Conservation (phyloP, 2,888 invertebrate species). For the Hypomecis atomaria region DNA sequence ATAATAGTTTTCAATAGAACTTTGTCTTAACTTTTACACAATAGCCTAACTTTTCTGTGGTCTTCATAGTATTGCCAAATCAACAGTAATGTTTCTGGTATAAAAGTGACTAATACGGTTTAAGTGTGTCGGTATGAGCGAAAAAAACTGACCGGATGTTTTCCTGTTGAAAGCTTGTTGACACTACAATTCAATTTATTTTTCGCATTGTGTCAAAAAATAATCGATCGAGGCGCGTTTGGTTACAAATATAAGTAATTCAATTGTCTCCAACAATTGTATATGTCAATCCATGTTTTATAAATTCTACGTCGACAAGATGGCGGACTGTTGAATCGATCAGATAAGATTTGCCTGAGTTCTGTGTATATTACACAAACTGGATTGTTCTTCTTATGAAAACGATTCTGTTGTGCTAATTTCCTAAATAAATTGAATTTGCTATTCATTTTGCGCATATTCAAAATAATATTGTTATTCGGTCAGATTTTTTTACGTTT, state of each 20-base stretch:
- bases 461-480: too few species aligned
- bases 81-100: too few species aligned
- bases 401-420: too few species aligned
- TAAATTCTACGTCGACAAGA: conserved; percentile 13
- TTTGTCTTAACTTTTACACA: too few species aligned
- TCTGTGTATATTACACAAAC: neutral
- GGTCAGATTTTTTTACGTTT: too few species aligned
- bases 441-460: too few species aligned
- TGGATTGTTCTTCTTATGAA: neutral
- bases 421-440: too few species aligned
- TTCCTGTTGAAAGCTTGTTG: neutral
- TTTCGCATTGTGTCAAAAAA: neutral
- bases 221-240: conserved; percentile 8
- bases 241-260: neutral
- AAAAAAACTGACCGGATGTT: neutral
- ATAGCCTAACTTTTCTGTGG: too few species aligned
- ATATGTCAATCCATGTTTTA: conserved; percentile 1
- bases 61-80: too few species aligned
- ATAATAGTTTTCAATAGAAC: too few species aligned
- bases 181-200: neutral
- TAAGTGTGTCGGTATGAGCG: too few species aligned
- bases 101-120: too few species aligned
- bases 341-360: conserved; percentile 3
- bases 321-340: conserved; percentile 13
- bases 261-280: conserved; percentile 4